Base-by-base conservation (phyloP, 2,797 vertebrate species). In the Psittacula echo region DNA sequence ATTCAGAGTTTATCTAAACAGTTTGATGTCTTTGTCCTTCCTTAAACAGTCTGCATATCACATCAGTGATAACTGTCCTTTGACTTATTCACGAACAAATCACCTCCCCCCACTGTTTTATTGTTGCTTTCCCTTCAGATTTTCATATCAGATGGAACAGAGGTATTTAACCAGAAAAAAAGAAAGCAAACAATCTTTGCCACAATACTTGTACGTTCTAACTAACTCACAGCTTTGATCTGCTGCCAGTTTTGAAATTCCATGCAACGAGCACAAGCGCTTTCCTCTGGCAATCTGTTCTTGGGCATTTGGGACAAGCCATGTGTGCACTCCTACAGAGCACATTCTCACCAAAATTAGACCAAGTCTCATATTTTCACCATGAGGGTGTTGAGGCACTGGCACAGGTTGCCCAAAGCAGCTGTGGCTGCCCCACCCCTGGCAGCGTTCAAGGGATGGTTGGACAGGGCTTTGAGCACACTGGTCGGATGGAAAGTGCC, bases 1-100 rank as follows among this genome's bases (percentile, higher is more conserved):
- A 94, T 92, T 80, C 80, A 77, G 68, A 93, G 83, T 72, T 97
- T 93, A 94, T 85, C 87, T 90, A 85, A 94, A 90, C 91, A 93
- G 94, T 50, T 67, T 91, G 90, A 87, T 82, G 88, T 66, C 91
- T 95, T 96, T 90, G 74, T 94, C 87, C 77, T 94, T 86, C 74
- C 65, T 90, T 74, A 95, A 94, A 88, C 0, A 82, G 32, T 34
- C 48, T 41, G 34, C 9, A 27, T 54, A 71, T 79, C 61, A 74
- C 51, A 50, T 26, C 56, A 72, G 21, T 24, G 34, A 15, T 45
- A 91, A 84, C 70, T 64, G 50, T 67, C 51, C 77, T 89, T 56
- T 78, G 71, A 77, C 64, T 90, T 83, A 8, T 11, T 45, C 45
- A 68, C 24, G 23, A 94, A 68, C 32, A 88, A 77, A 30, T 68